A percentile compares a stretch with the other conserved stretches of the same genome.
phyloP scores from a whole-genome alignment of 2,113 vertebrate genomes.

The Protobothrops mucrosquamatus region DNA sequence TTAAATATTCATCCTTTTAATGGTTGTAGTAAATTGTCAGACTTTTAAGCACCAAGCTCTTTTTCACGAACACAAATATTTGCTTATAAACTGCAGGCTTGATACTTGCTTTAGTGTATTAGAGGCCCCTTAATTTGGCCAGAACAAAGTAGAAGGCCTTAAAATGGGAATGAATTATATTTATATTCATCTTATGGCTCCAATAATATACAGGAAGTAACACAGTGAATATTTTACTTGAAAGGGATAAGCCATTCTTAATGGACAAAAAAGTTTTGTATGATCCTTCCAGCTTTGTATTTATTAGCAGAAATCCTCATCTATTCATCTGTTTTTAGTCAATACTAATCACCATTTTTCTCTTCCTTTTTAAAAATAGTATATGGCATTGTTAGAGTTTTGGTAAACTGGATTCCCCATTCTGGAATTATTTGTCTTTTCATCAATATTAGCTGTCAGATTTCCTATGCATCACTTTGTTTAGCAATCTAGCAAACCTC shows the following conservation, averaged over 20 bases:
- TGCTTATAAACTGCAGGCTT: conserved; percentile 30
- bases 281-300: background rate
- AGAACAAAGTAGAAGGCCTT: background rate
- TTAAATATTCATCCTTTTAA: conserved; percentile 57
- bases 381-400: background rate
- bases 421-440: background rate
- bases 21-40: conserved; percentile 48
- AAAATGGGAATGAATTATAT: conserved; percentile 16
- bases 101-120: background rate
- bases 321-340: background rate
- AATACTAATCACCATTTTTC: background rate
- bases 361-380: background rate
- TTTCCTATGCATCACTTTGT: background rate
- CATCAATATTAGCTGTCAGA: background rate
- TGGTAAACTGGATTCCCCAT: background rate
- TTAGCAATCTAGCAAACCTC: background rate
- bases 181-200: background rate
- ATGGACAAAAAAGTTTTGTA: background rate
- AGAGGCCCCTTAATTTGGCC: background rate
- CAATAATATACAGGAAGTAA: background rate
- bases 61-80: background rate
- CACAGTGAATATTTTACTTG: background rate
- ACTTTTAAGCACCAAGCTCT: conserved; percentile 22
- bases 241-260: background rate
- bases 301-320: background rate